These are phyloP conservation scores for Brachionus rubens DNA, from an alignment of 1,140 invertebrate genomes.

Conservation along the genomic window DNA sequence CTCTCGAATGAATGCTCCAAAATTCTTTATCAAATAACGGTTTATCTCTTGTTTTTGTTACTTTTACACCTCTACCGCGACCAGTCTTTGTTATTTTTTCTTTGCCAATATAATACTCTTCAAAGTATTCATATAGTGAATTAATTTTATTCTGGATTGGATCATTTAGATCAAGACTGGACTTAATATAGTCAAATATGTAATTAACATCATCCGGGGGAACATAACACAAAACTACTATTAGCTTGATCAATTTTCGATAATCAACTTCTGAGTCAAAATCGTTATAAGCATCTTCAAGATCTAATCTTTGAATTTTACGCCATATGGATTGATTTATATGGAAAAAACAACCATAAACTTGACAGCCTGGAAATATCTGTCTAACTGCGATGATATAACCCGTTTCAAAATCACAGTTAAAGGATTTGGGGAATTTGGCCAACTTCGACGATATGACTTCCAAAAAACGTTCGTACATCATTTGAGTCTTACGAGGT, in stretches of 20 bases:
- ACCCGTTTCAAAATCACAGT: too few relatives aligned
- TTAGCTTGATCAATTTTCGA: conserved; percentile 6
- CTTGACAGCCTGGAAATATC: too few relatives aligned
- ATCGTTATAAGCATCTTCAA: conserved; percentile 9
- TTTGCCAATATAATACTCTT: neutral
- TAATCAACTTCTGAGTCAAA: conserved; percentile 6
- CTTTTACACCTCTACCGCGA: neutral
- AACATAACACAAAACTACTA: neutral
- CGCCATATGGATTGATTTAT: neutral
- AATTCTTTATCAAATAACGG: neutral
- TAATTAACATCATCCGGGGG: too few relatives aligned
- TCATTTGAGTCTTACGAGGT: too few relatives aligned
- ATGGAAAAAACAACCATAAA: neutral
- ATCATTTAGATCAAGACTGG: too few relatives aligned
- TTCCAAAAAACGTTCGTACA: too few relatives aligned
- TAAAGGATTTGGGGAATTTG: too few relatives aligned
- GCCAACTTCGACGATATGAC: too few relatives aligned
- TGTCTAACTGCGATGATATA: too few relatives aligned
- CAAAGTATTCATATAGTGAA: too few relatives aligned
- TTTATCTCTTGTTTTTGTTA: neutral
- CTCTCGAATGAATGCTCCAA: neutral
- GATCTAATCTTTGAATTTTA: conserved; percentile 9
- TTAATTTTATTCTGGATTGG: too few relatives aligned
- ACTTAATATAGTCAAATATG: too few relatives aligned
- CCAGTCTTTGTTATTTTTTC: neutral